Conservation (phyloP, 2,888 invertebrate genomes). For the Margaritifera margaritifera region DNA sequence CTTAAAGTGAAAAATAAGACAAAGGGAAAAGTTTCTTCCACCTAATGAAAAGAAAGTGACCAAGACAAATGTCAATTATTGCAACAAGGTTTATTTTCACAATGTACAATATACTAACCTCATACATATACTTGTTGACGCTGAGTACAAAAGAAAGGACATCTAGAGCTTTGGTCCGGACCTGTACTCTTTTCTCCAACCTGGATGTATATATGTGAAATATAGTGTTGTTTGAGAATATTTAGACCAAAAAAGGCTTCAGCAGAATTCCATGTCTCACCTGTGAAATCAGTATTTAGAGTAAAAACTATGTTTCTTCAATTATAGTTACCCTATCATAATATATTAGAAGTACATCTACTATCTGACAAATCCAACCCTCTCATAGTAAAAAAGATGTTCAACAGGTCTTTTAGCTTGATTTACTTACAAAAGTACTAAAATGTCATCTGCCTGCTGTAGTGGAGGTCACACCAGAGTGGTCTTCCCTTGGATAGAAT, state of each 20-base stretch:
- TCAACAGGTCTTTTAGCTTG: no score
- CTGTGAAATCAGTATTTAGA: no score
- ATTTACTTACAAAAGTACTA: no score
- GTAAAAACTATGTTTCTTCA: no score
- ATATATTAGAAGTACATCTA: no score
- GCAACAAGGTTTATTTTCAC: neutral
- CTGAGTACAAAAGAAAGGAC: conserved; percentile 82
- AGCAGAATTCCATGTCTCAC: no score
- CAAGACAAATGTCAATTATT: neutral
- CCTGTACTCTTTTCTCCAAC: conserved; percentile 69
- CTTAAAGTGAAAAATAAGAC: neutral
- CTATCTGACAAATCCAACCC: no score
- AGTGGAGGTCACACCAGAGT: no score
- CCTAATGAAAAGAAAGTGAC: neutral
- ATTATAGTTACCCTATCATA: no score
- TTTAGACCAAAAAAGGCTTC: neutral
- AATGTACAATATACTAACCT: conserved; percentile 48
- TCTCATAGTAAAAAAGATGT: no score
- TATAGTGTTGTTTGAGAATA: neutral
- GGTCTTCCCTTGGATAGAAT: no score
- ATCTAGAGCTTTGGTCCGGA: conserved; percentile 85
- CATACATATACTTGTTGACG: conserved; percentile 76
- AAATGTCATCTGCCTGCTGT: no score
- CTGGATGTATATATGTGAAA: conserved; percentile 36
- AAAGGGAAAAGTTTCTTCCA: neutral